Evolutionary conservation across 2,113 vertebrate genomes (phyloP).

Genomic region (Corythoichthys haematopterus): DNA sequence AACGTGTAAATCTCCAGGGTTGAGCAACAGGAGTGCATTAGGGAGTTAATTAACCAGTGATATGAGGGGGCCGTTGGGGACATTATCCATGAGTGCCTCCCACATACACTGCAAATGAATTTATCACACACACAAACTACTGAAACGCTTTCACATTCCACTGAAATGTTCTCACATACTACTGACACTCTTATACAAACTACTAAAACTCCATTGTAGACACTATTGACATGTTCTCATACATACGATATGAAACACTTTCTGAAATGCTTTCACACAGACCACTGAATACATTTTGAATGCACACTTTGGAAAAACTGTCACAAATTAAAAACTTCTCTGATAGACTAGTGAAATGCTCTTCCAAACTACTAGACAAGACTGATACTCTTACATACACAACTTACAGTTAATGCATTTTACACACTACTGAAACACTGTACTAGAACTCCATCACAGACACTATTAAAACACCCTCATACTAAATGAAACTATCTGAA

Average conservation of each 20-base stretch:
- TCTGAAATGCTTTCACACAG: no score
- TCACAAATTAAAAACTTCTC: no score
- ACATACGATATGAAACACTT: not conserved
- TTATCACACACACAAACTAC: not conserved
- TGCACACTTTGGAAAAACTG: no score
- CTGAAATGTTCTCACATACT: not conserved
- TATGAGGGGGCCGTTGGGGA: not conserved
- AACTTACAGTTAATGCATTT: no score
- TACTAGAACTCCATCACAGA: no score
- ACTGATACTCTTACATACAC: no score
- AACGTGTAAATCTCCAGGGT: constrained; percentile 39
- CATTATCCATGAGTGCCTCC: not conserved
- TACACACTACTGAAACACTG: no score
- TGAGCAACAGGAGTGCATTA: not conserved
- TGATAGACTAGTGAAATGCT: no score
- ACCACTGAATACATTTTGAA: no score
- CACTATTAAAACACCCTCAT: no score
- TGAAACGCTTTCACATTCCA: not conserved
- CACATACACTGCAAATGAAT: not conserved
- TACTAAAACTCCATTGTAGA: not conserved
- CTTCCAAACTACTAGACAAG: no score
- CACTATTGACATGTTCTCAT: not conserved
- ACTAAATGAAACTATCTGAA: no score
- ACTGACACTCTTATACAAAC: not conserved
- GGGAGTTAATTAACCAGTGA: not conserved